Percentiles rank a stretch among this genome's conserved stretches.
These are phyloP conservation scores for Myoxocephalus aenaeus DNA, from an alignment of 2,797 vertebrate species.

Conservation along the genomic window DNA sequence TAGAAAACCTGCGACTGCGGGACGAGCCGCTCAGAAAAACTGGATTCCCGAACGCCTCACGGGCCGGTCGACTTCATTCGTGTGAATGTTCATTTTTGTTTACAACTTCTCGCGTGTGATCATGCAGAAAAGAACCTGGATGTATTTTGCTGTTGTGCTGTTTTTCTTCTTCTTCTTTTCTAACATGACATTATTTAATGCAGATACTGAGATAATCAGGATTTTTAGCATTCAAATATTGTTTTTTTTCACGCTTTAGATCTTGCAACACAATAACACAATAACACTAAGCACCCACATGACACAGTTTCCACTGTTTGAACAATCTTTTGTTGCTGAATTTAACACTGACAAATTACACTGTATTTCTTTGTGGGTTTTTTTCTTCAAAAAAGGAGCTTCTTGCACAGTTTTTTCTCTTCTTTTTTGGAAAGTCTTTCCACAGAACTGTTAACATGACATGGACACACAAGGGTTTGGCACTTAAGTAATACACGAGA, in stretches of 20 bases:
- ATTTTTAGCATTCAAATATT: conserved; percentile 15
- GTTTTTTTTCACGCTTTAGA: not conserved
- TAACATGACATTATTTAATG: not conserved
- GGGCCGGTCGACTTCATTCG: not conserved
- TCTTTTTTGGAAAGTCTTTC: not conserved
- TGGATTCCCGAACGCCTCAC: conserved; percentile 4
- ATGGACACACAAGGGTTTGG: conserved; percentile 26
- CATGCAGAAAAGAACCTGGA: not conserved
- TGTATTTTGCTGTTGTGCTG: not conserved
- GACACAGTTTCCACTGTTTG: not conserved
- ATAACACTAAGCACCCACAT: conserved; percentile 4
- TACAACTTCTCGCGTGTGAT: conserved; percentile 13
- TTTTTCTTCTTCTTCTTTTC: not conserved
- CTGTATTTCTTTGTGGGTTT: not conserved
- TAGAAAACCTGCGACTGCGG: conserved; percentile 34
- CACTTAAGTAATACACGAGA: conserved; percentile 36
- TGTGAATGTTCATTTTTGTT: conserved; percentile 20
- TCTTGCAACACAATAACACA: not conserved
- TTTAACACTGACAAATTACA: conserved; percentile 1
- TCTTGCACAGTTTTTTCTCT: not conserved
- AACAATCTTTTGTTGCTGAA: not conserved
- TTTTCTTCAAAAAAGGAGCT: conserved; percentile 2
- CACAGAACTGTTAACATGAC: not conserved
- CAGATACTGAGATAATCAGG: not conserved
- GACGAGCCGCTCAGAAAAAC: conserved; percentile 15